Evolutionary conservation across 2,888 invertebrate genomes (phyloP).

Genomic region (Pristionchus entomophagus): DNA sequence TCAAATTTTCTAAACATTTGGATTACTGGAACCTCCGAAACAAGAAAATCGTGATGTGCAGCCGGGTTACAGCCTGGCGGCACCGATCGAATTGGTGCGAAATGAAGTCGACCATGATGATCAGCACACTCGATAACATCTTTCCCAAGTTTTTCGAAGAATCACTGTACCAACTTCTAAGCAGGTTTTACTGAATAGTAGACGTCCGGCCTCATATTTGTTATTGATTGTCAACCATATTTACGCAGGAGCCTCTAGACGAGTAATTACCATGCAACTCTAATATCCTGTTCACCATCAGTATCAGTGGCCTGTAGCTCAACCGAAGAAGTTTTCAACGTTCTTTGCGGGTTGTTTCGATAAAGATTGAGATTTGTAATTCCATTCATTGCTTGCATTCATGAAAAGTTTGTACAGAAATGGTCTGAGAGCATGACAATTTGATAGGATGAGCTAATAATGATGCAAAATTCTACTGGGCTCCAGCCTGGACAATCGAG

Average conservation of each 20-base stretch:
- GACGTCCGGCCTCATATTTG: no score
- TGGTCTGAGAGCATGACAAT: neutral
- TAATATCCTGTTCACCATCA: neutral
- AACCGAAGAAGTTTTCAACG: neutral
- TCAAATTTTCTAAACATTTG: no score
- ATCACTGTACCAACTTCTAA: no score
- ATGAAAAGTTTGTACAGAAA: neutral
- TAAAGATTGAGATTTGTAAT: neutral
- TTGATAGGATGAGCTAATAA: neutral
- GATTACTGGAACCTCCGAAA: no score
- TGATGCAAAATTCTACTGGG: neutral
- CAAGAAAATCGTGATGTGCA: no score
- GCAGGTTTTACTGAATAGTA: no score
- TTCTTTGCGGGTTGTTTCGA: neutral
- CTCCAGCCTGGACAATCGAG: neutral
- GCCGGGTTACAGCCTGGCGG: no score
- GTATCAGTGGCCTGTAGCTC: neutral
- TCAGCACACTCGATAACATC: no score
- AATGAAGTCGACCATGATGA: no score
- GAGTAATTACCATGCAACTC: conserved; percentile 4
- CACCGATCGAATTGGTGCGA: no score
- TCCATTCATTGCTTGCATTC: no score
- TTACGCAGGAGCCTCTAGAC: conserved; percentile 16
- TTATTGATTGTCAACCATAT: neutral
- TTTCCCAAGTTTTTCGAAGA: no score